phyloP scores from a whole-genome alignment of 2,888 invertebrate species.

The Hypena proboscidalis region DNA sequence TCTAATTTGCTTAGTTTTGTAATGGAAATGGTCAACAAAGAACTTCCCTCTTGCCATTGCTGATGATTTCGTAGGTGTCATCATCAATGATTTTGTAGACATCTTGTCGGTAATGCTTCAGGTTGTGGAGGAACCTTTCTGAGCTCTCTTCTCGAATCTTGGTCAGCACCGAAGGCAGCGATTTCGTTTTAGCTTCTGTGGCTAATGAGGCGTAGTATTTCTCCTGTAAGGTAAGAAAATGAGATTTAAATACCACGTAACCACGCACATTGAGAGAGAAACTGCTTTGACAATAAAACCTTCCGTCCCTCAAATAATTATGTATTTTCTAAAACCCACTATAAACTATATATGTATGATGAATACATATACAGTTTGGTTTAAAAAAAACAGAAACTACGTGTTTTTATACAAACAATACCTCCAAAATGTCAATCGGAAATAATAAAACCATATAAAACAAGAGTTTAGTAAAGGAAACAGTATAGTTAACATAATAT shows the following conservation, averaged over 20 bases:
- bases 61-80: constrained; percentile 83
- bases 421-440: too few relatives aligned
- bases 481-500: constrained; percentile 9
- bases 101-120: constrained; percentile 88
- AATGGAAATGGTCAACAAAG: constrained; percentile 70
- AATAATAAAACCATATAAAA: too few relatives aligned
- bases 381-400: too few relatives aligned
- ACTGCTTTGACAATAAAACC: too few relatives aligned
- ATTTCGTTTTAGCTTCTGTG: constrained; percentile 84
- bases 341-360: too few relatives aligned
- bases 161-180: constrained; percentile 88
- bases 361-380: too few relatives aligned
- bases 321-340: too few relatives aligned
- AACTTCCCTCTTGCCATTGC: constrained; percentile 73
- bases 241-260: too few relatives aligned
- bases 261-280: too few relatives aligned
- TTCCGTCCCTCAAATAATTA: too few relatives aligned
- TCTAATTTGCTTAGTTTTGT: constrained; percentile 10
- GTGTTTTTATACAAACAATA: too few relatives aligned
- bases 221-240: too few relatives aligned
- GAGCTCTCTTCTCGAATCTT: constrained; percentile 89
- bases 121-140: constrained; percentile 85
- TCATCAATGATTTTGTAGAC: constrained; percentile 88
- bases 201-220: constrained; percentile 90
- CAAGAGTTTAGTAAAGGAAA: constrained; percentile 3